Conservation (phyloP, 2,113 vertebrate genomes). For the Chloebia gouldiae region DNA sequence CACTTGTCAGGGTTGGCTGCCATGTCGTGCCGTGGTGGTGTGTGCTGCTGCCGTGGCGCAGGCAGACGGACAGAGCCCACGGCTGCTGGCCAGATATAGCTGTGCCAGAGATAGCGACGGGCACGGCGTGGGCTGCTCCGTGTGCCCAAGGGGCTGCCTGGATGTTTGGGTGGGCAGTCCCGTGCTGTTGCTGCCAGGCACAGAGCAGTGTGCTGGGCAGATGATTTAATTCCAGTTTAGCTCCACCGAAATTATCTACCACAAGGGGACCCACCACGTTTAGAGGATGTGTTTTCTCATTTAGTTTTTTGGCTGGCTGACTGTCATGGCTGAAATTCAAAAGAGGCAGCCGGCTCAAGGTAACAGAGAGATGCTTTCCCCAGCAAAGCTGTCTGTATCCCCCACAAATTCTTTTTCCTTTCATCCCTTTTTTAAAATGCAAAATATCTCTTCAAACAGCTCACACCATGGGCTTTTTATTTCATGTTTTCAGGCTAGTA, state of each 20-base stretch:
- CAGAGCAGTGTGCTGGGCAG: background rate
- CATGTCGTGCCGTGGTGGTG: background rate
- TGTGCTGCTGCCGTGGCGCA: background rate
- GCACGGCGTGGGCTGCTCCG: background rate
- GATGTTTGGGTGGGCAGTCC: background rate
- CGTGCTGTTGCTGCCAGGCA: background rate
- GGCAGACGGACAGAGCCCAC: background rate
- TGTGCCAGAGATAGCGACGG: background rate
- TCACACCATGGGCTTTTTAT: background rate
- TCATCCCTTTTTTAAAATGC: background rate
- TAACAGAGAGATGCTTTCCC: background rate
- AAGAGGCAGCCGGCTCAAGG: background rate
- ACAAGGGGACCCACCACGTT: background rate
- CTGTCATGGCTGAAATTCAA: constrained; percentile 16
- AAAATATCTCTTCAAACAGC: background rate
- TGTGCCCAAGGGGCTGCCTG: background rate
- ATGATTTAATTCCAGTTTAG: background rate
- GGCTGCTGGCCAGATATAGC: background rate
- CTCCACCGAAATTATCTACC: background rate
- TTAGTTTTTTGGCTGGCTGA: background rate
- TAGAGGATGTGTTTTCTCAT: background rate
- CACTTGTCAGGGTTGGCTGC: background rate
- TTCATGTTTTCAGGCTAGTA: background rate
- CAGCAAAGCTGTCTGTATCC: background rate
- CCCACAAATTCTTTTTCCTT: background rate